Conservation (phyloP, 35 echinoderm and acorn worm species). For the Hemicentrotus pulcherrimus region DNA sequence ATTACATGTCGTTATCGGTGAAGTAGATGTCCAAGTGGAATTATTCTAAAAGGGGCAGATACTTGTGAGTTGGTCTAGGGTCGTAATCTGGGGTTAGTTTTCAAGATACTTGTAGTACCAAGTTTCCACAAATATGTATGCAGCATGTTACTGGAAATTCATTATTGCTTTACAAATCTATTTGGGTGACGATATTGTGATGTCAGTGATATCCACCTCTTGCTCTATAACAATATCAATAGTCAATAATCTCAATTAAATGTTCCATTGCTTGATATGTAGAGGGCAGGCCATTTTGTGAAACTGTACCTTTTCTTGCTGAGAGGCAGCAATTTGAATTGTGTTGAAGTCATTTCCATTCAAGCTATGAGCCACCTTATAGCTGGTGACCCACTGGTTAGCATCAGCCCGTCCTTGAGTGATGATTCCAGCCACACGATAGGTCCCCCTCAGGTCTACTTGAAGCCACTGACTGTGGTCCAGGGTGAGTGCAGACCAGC, state of each 20-base stretch:
- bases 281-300: background rate
- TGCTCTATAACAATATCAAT: background rate
- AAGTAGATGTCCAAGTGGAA: background rate
- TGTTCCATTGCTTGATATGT: too few relatives aligned
- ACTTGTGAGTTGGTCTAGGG: background rate
- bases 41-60: background rate
- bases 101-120: background rate
- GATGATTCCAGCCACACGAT: slow-evolving; percentile 40
- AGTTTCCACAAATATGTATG: too few relatives aligned
- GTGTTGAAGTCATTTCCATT: background rate
- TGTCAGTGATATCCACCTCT: background rate
- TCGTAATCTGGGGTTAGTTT: background rate
- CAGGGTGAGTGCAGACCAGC: slow-evolving; percentile 33
- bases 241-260: too few relatives aligned
- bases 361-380: slow-evolving; percentile 45
- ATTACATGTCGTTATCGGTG: too few relatives aligned
- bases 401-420: slow-evolving; percentile 49
- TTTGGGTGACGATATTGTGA: background rate
- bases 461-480: slow-evolving; percentile 59
- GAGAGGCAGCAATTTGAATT: background rate
- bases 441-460: background rate
- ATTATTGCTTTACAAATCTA: too few relatives aligned
- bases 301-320: slow-evolving; percentile 14
- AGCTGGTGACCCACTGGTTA: slow-evolving; percentile 60
- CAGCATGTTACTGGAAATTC: too few relatives aligned